A percentile compares a stretch with the other conserved stretches of the same genome.
Evolutionary conservation across 2,888 invertebrate genomes (phyloP).

Genomic region (Hylaea fasciaria): DNA sequence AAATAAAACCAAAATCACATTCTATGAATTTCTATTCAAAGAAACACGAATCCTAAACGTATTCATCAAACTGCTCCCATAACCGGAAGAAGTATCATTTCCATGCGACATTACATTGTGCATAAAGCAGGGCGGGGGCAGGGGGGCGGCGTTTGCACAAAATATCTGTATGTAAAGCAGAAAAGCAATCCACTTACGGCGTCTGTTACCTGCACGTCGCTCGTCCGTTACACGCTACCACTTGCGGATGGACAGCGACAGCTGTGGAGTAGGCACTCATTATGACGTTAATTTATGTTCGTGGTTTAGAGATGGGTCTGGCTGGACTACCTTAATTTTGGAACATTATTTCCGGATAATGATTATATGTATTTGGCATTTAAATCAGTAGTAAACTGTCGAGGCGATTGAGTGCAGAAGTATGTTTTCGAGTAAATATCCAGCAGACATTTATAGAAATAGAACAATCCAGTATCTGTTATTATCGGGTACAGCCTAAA

Average conservation of each 20-base stretch:
- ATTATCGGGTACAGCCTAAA: too few species aligned
- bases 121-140: slow-evolving; percentile 32
- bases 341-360: too few species aligned
- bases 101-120: slow-evolving; percentile 21
- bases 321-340: too few species aligned
- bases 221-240: slow-evolving; percentile 71
- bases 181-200: slow-evolving; percentile 82
- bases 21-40: neutral
- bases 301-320: too few species aligned
- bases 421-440: too few species aligned
- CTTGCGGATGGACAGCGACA: slow-evolving; percentile 46
- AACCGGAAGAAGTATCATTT: slow-evolving; percentile 25
- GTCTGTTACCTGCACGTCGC: slow-evolving; percentile 79
- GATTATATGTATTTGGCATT: too few species aligned
- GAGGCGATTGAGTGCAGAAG: too few species aligned
- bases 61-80: slow-evolving; percentile 25
- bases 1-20: too few species aligned
- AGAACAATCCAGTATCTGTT: too few species aligned
- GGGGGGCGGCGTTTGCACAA: slow-evolving; percentile 69
- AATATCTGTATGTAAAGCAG: slow-evolving; percentile 83
- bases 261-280: slow-evolving; percentile 49
- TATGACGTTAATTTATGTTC: neutral
- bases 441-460: too few species aligned
- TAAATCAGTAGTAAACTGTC: too few species aligned
- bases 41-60: slow-evolving; percentile 7